A percentile compares a stretch with the other conserved stretches of the same genome.
phyloP scores from a whole-genome alignment of 2,113 vertebrate genomes.

The Regulus satrapa region DNA sequence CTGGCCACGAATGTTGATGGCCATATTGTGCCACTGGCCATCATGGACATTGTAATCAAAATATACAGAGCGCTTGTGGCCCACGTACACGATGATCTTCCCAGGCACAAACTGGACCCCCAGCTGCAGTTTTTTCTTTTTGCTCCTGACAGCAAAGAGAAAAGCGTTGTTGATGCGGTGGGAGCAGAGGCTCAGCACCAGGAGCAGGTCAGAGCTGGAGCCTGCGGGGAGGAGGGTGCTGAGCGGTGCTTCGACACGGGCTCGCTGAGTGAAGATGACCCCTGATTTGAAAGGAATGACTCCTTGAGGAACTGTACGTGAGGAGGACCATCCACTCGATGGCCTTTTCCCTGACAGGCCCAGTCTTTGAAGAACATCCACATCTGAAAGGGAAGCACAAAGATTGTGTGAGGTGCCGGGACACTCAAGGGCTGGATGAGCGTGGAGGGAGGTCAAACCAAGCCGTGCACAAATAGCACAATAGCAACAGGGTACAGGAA shows the following conservation, averaged over 20 bases:
- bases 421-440: background rate
- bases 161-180: conserved; percentile 93
- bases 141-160: conserved; percentile 86
- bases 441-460: background rate
- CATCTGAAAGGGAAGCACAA: conserved; percentile 77
- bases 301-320: conserved; percentile 73
- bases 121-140: conserved; percentile 86
- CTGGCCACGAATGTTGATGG: conserved; percentile 80
- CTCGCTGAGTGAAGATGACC: conserved; percentile 88
- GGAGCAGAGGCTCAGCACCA: conserved; percentile 89
- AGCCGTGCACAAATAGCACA: background rate
- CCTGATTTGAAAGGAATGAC: conserved; percentile 90
- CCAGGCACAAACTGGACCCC: conserved; percentile 88
- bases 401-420: background rate
- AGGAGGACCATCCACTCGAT: conserved; percentile 48
- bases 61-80: conserved; percentile 83
- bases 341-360: conserved; percentile 83
- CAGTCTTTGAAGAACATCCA: conserved; percentile 89
- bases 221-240: conserved; percentile 74
- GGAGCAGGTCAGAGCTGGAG: conserved; percentile 77
- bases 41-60: conserved; percentile 92
- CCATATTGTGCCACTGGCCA: conserved; percentile 91
- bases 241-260: conserved; percentile 81
- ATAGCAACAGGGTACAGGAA: background rate
- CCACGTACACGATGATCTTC: conserved; percentile 82